Percentiles rank a stretch among this genome's conserved stretches.
These are phyloP conservation scores for Heliconius aoede DNA, from an alignment of 2,888 invertebrate species.

Conservation along the genomic window DNA sequence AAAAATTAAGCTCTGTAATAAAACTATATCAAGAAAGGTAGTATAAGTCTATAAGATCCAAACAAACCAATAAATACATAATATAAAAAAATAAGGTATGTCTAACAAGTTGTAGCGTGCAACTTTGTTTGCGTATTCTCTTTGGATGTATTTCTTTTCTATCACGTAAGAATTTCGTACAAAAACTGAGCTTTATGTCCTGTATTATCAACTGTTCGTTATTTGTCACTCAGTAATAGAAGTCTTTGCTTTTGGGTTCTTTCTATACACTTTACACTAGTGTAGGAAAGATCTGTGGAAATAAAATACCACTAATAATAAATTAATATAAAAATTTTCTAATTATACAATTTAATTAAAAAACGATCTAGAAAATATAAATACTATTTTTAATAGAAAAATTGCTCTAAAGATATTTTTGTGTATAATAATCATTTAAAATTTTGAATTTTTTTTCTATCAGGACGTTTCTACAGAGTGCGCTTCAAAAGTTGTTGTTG, in stretches of 20 bases:
- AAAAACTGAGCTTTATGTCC: too few species aligned
- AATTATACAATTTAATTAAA: background rate
- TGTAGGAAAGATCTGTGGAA: background rate
- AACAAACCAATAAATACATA: background rate
- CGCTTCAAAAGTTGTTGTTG: slow-evolving; percentile 86
- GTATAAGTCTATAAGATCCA: background rate
- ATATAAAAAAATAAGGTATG: background rate
- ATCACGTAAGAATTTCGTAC: too few species aligned
- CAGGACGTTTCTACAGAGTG: slow-evolving; percentile 86
- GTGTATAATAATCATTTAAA: background rate
- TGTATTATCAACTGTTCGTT: too few species aligned
- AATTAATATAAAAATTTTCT: background rate
- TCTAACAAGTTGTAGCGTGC: too few species aligned
- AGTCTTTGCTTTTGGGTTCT: too few species aligned
- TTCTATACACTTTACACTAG: background rate
- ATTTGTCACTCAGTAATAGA: too few species aligned
- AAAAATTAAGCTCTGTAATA: background rate
- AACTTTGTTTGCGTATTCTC: too few species aligned
- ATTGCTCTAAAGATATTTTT: background rate
- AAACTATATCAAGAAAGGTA: background rate
- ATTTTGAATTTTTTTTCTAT: background rate
- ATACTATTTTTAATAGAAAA: too few species aligned
- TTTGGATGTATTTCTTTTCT: too few species aligned
- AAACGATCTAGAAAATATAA: background rate
- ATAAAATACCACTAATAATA: background rate